Evolutionary conservation across 2,113 vertebrate species (phyloP), one percentile per base, ranked within the genome.

Genomic region (Xyrauchen texanus): DNA sequence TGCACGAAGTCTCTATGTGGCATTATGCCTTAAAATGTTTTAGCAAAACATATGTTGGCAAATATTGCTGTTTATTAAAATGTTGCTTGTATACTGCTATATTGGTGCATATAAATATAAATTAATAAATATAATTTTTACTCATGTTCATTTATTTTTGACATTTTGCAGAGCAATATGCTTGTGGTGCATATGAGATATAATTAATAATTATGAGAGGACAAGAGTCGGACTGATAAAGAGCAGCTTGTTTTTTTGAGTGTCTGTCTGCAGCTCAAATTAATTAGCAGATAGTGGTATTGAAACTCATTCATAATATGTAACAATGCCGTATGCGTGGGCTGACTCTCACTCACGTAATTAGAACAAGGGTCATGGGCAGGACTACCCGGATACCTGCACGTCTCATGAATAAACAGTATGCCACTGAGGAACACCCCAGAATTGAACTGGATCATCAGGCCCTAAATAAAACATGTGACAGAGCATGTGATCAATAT

Each of bases 201-300:
- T 34, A 34, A 34, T 34, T 34, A 34, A 1, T 1, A 34, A 34
- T 34, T 34, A 34, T 34, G 21, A 34, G 21, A 34, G 21, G 47
- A 49, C 9, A 83, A 85, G 74, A 81, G 82, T 81, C 86, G 74
- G 80, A 88, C 78, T 83, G 77, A 66, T 57, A 82, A 84, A 84
- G 85, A 83, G 86, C 80, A 84, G 49, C 79, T 82, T 83, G 16
- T 76, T 86, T 81, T 81, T 74, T 82, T 74, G 82, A 69, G 34
- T 53, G 34, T 53, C 73, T 61, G 71, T 68, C 44, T 76, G 78
- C 74, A 64, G 80, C 47, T 75, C 70, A 76, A 84, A 79, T 81
- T 66, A 83, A 78, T 68, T 73, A 87, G 67, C 81, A 79, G 61
- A 21, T 67, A 73, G 58, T 47, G 34, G 42, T 60, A 70, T 69